These are phyloP conservation scores for Picathartes gymnocephalus DNA, from an alignment of 2,113 vertebrate genomes.

Conservation along the genomic window DNA sequence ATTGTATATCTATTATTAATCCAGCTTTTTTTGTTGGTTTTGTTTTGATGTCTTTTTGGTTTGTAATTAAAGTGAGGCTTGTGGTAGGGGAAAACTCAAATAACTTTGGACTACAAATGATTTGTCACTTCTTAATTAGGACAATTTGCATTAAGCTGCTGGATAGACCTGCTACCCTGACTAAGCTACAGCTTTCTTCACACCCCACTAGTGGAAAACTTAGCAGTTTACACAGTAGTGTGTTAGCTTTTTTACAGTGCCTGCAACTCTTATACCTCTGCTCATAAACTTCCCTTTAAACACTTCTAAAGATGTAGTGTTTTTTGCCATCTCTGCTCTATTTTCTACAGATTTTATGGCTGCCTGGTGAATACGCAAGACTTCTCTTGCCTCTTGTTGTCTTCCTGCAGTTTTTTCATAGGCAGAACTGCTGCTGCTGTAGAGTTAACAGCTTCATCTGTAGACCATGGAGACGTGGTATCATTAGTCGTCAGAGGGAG, in stretches of 20 bases:
- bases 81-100: background rate
- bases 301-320: background rate
- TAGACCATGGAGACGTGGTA: accelerated
- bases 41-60: background rate
- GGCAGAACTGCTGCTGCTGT: background rate
- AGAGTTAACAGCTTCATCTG: background rate
- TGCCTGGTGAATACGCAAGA: background rate
- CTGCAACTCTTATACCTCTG: background rate
- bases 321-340: background rate
- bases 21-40: background rate
- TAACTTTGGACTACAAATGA: background rate
- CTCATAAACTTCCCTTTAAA: background rate
- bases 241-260: background rate
- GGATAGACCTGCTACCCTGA: background rate
- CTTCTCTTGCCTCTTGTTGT: background rate
- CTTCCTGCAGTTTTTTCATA: background rate
- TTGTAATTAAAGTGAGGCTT: background rate
- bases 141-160: background rate
- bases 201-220: background rate
- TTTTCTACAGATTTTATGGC: background rate
- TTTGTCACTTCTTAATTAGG: background rate
- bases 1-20: background rate
- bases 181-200: background rate
- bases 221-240: background rate
- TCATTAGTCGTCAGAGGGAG: background rate